Base-by-base conservation (phyloP, 1,140 invertebrate species). In the Drosophila erecta region DNA sequence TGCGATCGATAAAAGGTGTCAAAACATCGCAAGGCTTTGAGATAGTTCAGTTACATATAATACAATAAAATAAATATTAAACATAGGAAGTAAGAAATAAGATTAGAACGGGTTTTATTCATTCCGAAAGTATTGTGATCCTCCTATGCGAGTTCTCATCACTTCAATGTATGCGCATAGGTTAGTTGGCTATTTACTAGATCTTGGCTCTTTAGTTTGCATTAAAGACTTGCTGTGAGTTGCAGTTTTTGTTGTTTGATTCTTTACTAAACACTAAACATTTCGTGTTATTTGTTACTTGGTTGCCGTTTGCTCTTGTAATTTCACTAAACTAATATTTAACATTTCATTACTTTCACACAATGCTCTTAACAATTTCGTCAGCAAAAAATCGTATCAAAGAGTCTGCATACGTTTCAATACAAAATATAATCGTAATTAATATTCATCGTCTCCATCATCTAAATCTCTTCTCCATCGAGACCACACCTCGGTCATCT, bases 61-160 rank as follows among this genome's bases (percentile, higher is more conserved):
- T 89, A 90, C 85, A 90, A 78, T 81, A 85, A 90, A 90, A 90
- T 90, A 90, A 90, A 90, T 90, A 90, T 86, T 90, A 90, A 90
- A 70, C 77, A 81, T 85, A 90, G 79, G 74, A 67, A 67, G 27
- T 90, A 74, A 70, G 67, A 70, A 81, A 90, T 84, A 89, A 89
- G 69, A 59, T 80, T 80, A 89, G 40, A 71, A 83, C 59, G 75
- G 62, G 76, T 80, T 80, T 83, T 65, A 83, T 80, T 77, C 64
- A 79, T 69, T 85, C 70, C 64, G 72, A 89, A 79, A 79, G 74
- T 73, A 53, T 67, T 22, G 44, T 38, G 50, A 69, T 54, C 43
- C 47, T 56, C 46, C 65, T 59, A 49, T 64, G 43, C 44, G 15
- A 41, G 50, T 49, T 55, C 47, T 46, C 14, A 44, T 60, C 35